Evolutionary conservation across 2,888 invertebrate species (phyloP).

Genomic region (Coelogynopora nodosa): DNA sequence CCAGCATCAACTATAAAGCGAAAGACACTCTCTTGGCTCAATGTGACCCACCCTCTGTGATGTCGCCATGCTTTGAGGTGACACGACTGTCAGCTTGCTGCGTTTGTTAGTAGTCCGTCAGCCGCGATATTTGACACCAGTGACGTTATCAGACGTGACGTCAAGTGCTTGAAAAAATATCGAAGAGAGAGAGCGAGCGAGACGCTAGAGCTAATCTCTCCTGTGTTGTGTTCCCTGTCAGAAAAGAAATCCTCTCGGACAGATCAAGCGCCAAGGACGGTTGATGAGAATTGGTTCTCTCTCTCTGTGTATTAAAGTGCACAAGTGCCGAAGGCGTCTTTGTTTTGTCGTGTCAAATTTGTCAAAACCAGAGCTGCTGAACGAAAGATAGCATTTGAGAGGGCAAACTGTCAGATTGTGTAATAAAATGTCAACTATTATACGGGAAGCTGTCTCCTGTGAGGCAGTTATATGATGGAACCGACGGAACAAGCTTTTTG

Average conservation of each 20-base stretch:
- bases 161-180: neutral
- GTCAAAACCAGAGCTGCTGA: neutral
- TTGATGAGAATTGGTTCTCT: neutral
- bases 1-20: too few species aligned
- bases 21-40: neutral
- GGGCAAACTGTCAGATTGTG: slow-evolving; percentile 1
- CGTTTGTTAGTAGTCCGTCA: neutral
- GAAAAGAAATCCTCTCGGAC: neutral
- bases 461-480: neutral
- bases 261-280: neutral
- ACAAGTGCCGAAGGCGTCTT: neutral
- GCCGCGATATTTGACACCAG: neutral
- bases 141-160: slow-evolving; percentile 27
- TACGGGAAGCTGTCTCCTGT: slow-evolving; percentile 3
- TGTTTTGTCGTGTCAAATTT: slow-evolving; percentile 21
- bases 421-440: slow-evolving; percentile 23
- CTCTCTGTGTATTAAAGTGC: neutral
- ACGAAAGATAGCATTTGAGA: neutral
- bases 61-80: slow-evolving; percentile 4
- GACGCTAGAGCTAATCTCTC: neutral
- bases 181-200: neutral
- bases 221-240: neutral
- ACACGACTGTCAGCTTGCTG: neutral
- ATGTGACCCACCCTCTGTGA: neutral
- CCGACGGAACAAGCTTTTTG: neutral